Conservation (phyloP, 2,888 invertebrate genomes). For the Caenorhabditis wallacei region DNA sequence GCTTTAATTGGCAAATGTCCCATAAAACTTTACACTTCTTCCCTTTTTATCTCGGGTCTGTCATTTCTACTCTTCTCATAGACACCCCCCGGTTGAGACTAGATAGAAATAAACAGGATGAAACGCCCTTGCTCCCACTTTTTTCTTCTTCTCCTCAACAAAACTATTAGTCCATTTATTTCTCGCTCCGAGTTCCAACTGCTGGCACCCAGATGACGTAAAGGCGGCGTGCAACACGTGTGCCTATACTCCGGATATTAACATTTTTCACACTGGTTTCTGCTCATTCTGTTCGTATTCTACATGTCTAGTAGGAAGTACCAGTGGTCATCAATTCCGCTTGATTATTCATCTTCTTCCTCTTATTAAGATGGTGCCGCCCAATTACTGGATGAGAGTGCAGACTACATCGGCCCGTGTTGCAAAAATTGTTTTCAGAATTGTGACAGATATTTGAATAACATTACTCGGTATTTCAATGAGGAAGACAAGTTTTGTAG, state of each 20-base stretch:
- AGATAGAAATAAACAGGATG: constrained; percentile 30
- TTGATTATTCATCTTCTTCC: constrained; percentile 33
- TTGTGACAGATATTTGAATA: constrained; percentile 1
- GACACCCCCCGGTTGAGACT: constrained; percentile 37
- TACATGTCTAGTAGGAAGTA: constrained; percentile 33
- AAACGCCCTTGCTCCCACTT: constrained; percentile 10
- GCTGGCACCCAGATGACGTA: constrained; percentile 58
- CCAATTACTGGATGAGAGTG: no score
- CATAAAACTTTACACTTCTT: constrained; percentile 38
- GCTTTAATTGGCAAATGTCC: constrained; percentile 47
- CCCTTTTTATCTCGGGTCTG: constrained; percentile 10
- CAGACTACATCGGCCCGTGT: not conserved
- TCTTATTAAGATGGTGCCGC: no score
- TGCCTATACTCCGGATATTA: constrained; percentile 53
- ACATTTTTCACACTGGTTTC: constrained; percentile 38
- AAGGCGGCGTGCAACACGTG: constrained; percentile 3
- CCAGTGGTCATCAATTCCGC: constrained; percentile 21
- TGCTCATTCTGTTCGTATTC: constrained; percentile 40
- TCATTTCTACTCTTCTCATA: constrained; percentile 23
- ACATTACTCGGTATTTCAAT: constrained; percentile 33
- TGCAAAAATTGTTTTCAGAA: constrained; percentile 14
- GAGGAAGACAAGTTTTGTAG: constrained; percentile 3
- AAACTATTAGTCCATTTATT: constrained; percentile 40
- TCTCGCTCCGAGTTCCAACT: constrained; percentile 2
- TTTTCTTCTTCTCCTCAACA: constrained; percentile 2